Evolutionary conservation across 2,888 invertebrate species (phyloP).

Genomic region (Oscheius myriophilus): DNA sequence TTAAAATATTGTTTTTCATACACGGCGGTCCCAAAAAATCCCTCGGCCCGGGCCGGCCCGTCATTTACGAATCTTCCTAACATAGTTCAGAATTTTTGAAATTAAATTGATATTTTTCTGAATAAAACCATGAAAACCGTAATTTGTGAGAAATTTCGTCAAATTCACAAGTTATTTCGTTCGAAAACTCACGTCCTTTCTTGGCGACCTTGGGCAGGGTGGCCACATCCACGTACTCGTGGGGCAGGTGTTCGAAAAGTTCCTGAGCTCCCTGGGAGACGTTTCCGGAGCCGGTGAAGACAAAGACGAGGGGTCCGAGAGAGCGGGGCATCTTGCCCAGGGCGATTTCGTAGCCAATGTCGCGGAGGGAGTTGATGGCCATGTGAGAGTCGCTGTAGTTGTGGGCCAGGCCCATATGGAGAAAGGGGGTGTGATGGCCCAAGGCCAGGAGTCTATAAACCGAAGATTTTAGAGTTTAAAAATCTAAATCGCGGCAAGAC

Average conservation of each 20-base stretch:
- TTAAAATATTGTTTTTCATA: too few relatives aligned
- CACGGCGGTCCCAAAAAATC: too few relatives aligned
- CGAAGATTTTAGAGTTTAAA: background rate
- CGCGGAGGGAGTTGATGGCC: conserved; percentile 95
- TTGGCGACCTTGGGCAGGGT: conserved; percentile 93
- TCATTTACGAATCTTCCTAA: too few relatives aligned
- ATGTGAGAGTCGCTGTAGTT: conserved; percentile 97
- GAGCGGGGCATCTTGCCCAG: conserved; percentile 93
- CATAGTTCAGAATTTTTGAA: too few relatives aligned
- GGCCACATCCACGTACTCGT: conserved; percentile 95
- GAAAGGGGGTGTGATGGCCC: conserved; percentile 98
- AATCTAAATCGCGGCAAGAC: too few relatives aligned
- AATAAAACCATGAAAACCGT: too few relatives aligned
- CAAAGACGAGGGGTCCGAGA: conserved; percentile 93
- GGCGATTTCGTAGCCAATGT: conserved; percentile 98
- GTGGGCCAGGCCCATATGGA: conserved; percentile 97
- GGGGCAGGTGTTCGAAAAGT: conserved; percentile 92
- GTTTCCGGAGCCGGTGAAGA: conserved; percentile 97
- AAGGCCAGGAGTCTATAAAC: conserved; percentile 87
- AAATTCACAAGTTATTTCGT: background rate
- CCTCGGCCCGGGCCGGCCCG: too few relatives aligned
- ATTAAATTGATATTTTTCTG: too few relatives aligned
- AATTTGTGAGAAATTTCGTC: too few relatives aligned
- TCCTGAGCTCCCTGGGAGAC: conserved; percentile 83
- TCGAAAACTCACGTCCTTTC: conserved; percentile 84